phyloP scores from a whole-genome alignment of 2,888 invertebrate species.

The Melangyna quadrimaculata region DNA sequence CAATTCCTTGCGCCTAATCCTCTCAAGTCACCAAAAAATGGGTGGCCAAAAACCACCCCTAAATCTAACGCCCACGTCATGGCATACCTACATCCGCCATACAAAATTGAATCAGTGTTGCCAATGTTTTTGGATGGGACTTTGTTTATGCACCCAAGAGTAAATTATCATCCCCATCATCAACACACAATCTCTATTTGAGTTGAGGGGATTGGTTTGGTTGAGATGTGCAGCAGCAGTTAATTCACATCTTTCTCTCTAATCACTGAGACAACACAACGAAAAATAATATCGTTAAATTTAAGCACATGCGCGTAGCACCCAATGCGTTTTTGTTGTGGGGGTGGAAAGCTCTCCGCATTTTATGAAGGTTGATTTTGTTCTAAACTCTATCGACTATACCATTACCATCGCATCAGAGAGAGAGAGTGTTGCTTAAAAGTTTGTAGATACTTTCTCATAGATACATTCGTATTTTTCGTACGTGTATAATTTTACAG shows the following conservation, averaged over 20 bases:
- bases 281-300: background rate
- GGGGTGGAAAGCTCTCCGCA: slow-evolving; percentile 70
- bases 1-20: slow-evolving; percentile 30
- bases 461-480: background rate
- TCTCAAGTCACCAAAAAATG: slow-evolving; percentile 9
- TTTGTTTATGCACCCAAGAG: slow-evolving; percentile 60
- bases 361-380: background rate
- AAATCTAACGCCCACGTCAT: background rate
- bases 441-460: background rate
- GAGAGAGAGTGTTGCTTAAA: background rate
- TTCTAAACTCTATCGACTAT: slow-evolving; percentile 23
- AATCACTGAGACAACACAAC: slow-evolving; percentile 1
- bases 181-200: slow-evolving; percentile 13
- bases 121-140: slow-evolving; percentile 29
- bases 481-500: background rate
- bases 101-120: background rate
- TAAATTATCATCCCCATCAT: slow-evolving; percentile 49
- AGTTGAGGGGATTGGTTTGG: slow-evolving; percentile 3
- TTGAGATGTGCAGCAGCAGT: slow-evolving; percentile 29
- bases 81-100: too few relatives aligned
- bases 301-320: slow-evolving; percentile 52
- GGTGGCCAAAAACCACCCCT: background rate
- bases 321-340: slow-evolving; percentile 55
- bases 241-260: background rate
- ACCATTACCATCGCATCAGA: too few relatives aligned